Base-by-base conservation (phyloP, 2,888 invertebrate species). In the Pristionchus maxplancki region DNA sequence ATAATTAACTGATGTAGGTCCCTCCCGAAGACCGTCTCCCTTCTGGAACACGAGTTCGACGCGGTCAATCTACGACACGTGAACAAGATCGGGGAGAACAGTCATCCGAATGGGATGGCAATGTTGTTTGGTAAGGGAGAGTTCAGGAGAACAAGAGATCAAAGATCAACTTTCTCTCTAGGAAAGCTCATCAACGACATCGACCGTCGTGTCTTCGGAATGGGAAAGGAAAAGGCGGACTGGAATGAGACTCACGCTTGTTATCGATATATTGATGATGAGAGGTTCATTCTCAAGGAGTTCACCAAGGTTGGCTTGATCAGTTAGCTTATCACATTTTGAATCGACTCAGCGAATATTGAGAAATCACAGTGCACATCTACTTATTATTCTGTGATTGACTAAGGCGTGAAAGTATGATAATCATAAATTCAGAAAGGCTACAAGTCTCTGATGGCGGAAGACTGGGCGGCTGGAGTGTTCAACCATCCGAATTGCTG, bases 381-480 rank as follows among this genome's bases (percentile, higher is more conserved):
- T n/a, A n/a, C n/a, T n/a, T n/a, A n/a, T n/a, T n/a, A n/a, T n/a
- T n/a, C n/a, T n/a, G 37, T 11, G 28, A 62, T 11, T n/a, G 62
- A 6, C 44, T 44, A 20, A 24, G 11, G 15, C 20, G 15, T 0
- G 20, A 8, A 58, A 58, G 24, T 6, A 24, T n/a, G n/a, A n/a
- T n/a, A 58, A 15, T 20, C 24, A 58, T 6, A 4, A 58, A 24
- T 17, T 28, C 78, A 87, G 87, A 71, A 78, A 37, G 87, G 87
- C 34, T 87, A 87, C 87, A 78, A 71, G 31, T 71, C 89, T 1
- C 15, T 89, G 58, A 67, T 89, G 44, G 85, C 89, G 1, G 89
- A 89, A 20, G 89, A 89, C 53, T 89, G 84, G 85, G 85, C 84
- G 9, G 24, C n/a, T 15, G 89, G 89, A 28, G 74, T 86, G 5